Conservation (phyloP, 92 coral and sea anemone genomes). For the Zoanthus sociatus region DNA sequence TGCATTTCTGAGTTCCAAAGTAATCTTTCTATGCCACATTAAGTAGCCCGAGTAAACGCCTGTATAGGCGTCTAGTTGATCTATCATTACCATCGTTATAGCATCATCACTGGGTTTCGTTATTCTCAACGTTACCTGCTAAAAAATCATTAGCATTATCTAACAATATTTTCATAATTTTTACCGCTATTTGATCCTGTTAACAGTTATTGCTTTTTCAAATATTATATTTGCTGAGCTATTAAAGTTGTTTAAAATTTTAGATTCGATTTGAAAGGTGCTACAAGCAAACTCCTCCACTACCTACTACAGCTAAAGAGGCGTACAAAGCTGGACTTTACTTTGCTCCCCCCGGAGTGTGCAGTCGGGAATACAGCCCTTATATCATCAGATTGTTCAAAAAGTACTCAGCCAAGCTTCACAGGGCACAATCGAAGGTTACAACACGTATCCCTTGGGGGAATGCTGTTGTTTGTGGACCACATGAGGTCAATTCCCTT, state of each 20-base stretch:
- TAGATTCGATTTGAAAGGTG: constrained; percentile 30
- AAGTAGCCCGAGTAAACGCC: too few relatives aligned
- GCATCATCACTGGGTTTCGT: too few relatives aligned
- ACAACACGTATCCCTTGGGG: constrained; percentile 28
- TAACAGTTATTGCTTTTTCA: too few relatives aligned
- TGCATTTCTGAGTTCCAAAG: too few relatives aligned
- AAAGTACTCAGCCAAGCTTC: constrained; percentile 15
- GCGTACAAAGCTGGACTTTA: constrained; percentile 34
- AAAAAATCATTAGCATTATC: too few relatives aligned
- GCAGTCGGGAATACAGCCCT: constrained; percentile 17
- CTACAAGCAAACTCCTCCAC: constrained; percentile 32
- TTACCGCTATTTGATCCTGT: too few relatives aligned
- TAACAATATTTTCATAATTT: too few relatives aligned
- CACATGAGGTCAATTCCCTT: background rate
- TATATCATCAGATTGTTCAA: constrained; percentile 15
- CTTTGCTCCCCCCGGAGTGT: constrained; percentile 33
- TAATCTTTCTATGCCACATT: too few relatives aligned
- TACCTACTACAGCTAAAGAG: constrained; percentile 34
- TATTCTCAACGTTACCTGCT: too few relatives aligned
- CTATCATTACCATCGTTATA: too few relatives aligned
- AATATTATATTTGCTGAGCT: too few relatives aligned
- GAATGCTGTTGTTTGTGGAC: constrained; percentile 4
- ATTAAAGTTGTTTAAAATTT: background rate
- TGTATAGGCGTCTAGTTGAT: too few relatives aligned
- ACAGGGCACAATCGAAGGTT: constrained; percentile 6